Evolutionary conservation across 2,888 invertebrate genomes (phyloP), one percentile per base, ranked within the genome.

Genomic region (Dicycla oo): DNA sequence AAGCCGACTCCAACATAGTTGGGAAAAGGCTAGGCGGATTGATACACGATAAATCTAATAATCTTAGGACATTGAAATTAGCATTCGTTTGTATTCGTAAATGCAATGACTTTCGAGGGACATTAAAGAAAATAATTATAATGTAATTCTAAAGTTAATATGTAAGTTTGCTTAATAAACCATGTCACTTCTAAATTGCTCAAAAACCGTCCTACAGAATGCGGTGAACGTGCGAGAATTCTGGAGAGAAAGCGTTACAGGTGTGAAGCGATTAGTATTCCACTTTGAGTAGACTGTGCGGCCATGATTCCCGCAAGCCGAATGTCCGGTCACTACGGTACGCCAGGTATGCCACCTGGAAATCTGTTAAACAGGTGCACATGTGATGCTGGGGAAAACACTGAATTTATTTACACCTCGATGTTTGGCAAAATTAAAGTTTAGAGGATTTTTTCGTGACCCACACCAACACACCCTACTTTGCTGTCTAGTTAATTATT

Each of bases 231-330:
- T 60, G 64, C 6, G 18, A 64, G 54, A 56, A 77, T 62, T 65
- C 65, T 11, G 64, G 20, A 20, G 2, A 54, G 43, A n/a, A 63
- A 67, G 58, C 45, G 54, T 38, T 40, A 23, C 10, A 65, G 58
- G 63, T 70, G 65, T 63, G 45, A 66, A 63, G 10, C 63, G 49
- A 70, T 79, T 77, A 82, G 82, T 70, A 82, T 82, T 78, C 78
- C 34, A 20, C 45, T 70, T 66, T 40, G 45, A 60, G 66, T 20
- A 13, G n/a, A 26, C 26, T 58, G 13, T 70, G 82, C 1, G 82
- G 70, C 57, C 70, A 66, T n/a, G 82, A 69, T 63, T 82, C 18
- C 6, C 61, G 43, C 65, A 65, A 62, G 61, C 45, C 15, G 18
- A 45, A 40, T 45, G 20, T 34, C 23, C 61, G 65, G 82, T 56